Base-by-base conservation (phyloP, 2,113 vertebrate genomes). In the Triplophysa tibetana region DNA sequence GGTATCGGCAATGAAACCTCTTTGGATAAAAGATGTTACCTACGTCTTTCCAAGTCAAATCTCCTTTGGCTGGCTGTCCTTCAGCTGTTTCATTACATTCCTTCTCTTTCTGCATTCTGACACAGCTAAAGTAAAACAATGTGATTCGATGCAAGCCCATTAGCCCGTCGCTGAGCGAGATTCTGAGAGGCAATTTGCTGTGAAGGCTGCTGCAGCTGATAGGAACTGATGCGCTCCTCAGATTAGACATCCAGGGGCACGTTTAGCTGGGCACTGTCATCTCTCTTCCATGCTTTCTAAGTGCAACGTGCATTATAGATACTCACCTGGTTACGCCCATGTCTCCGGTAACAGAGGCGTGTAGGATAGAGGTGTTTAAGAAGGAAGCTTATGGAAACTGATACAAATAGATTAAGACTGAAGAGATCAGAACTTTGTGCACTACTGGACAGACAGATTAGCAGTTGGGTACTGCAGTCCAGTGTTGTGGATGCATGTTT, bases 141-240 rank as follows among this genome's bases (percentile, higher is more conserved):
- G 77, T 78, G 73, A 79, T 84, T 78, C 81, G 76, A 79, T 72
- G 52, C 75, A 61, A 69, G 81, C 73, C 80, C 81, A 84, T 88
- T 85, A 85, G 84, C 65, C 70, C 75, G 66, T 83, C 63, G 65
- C 66, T 76, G 77, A 85, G 75, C 67, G 77, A 61, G 79, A 81
- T 50, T 70, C 56, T 66, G 67, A 82, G 70, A 84, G 80, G 83
- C 82, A 86, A 87, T 91, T 91, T 91, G 81, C 79, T 80, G 82
- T 87, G 82, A 90, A 84, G 81, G 83, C 84, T 86, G 77, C 85
- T 84, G 54, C 63, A 50, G 63, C 83, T 90, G 89, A 91, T 77
- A 88, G 87, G 77, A 82, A 75, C 83, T 89, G 87, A 90, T 90
- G 84, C 86, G 74, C 86, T 77, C 75, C 77, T 60, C 82, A 89